Evolutionary conservation across 1,140 invertebrate species (phyloP), one percentile per base, ranked within the genome.

Genomic region (Philopotamus ludificatus): DNA sequence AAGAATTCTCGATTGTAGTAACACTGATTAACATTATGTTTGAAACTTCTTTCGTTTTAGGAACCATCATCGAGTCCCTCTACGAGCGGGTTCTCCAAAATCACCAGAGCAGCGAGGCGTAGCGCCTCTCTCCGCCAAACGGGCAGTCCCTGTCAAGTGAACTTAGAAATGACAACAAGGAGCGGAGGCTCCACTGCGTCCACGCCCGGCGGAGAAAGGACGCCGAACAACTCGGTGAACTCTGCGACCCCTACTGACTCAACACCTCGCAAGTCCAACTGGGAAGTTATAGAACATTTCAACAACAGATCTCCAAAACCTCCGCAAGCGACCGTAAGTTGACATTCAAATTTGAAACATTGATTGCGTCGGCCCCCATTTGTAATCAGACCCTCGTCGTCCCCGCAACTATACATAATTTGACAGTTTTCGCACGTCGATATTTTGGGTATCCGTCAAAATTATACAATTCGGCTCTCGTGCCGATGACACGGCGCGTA

Each of bases 271-370:
- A 89, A 89, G 75, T 89, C 88, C 71, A 90, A 90, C 75, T 90
- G 89, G 89, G 87, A 90, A 74, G 89, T 90, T 61, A 90, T 90
- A 73, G 88, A 90, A 75, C 89, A 90, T 74, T 90, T 87, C 74
- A n/a, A n/a, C n/a, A 84, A 82, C 68, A 80, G 81, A 25, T 82
- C 82, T 42, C 77, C 76, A 65, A 63, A 54, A n/a, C 25, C 44
- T 12, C 45, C 51, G 7, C 58, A 44, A 3, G 21, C 34, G 9
- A 81, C 82, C 72, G 82, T 83, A 73, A 82, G 81, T 74, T 68
- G 1, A 53, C 12, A 69, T 47, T n/a, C n/a, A n/a, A n/a, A n/a
- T n/a, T n/a, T n/a, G n/a, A n/a, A n/a, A n/a, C n/a, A n/a, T n/a
- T n/a, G n/a, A n/a, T n/a, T n/a, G n/a, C n/a, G n/a, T n/a, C n/a